Conservation (phyloP, 1,140 invertebrate genomes). For the Leptonema lineaticorne region DNA sequence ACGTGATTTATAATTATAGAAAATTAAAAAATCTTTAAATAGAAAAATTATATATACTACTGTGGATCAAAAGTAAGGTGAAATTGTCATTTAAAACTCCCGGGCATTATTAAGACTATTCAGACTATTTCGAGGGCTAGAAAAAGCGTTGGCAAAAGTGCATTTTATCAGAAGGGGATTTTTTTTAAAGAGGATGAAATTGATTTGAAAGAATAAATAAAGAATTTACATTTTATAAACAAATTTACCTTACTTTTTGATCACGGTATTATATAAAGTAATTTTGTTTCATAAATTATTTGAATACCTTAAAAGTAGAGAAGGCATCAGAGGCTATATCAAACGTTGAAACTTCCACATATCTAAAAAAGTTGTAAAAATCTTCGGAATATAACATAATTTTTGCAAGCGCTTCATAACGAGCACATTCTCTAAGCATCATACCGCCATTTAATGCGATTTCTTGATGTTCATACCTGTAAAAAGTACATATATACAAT, state of each 20-base stretch:
- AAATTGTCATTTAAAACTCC: too few relatives aligned
- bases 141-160: too few relatives aligned
- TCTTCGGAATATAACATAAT: conserved; percentile 97
- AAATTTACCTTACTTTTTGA: too few relatives aligned
- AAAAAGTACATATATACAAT: conserved; percentile 43
- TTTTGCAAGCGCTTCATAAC: conserved; percentile 96
- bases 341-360: conserved; percentile 99
- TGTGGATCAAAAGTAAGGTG: too few relatives aligned
- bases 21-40: too few relatives aligned
- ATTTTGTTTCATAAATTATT: too few relatives aligned
- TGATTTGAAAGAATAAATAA: not conserved
- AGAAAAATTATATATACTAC: too few relatives aligned
- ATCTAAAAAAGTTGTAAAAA: conserved; percentile 99
- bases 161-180: too few relatives aligned
- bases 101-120: too few relatives aligned
- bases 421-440: conserved; percentile 97
- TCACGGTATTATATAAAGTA: too few relatives aligned
- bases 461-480: conserved; percentile 96
- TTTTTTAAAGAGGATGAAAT: too few relatives aligned
- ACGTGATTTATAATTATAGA: not conserved
- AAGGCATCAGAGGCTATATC: conserved; percentile 99
- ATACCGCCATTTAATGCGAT: conserved; percentile 99
- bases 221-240: not conserved
- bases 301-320: conserved; percentile 98
- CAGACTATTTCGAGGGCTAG: too few relatives aligned